Evolutionary conservation across 2,797 vertebrate species (phyloP), one percentile per base, ranked within the genome.

Genomic region (Microchirus variegatus): DNA sequence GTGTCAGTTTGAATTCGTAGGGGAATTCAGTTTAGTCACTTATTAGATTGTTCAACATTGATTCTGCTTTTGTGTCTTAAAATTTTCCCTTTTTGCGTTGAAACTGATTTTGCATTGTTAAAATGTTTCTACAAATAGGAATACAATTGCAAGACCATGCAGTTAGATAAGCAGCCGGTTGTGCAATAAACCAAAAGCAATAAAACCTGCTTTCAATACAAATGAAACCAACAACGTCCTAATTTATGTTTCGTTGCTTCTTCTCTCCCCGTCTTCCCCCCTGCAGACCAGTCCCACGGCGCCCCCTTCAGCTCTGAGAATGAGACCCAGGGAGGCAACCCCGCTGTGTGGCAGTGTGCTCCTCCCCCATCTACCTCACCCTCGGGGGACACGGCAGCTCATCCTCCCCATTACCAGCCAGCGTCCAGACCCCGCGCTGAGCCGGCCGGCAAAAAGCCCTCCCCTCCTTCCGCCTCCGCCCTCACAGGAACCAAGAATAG

Each of bases 301-400:
- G 91, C 91, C 41, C 86, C 89, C 81, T 94, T 94, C 87, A 93
- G 91, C 67, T 79, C 92, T 1, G 95, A 96, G 68, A 94, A 92
- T 84, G 92, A 92, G 64, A 92, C 94, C 62, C 91, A 93, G 47
- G 87, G 86, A 31, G 80, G 88, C 0, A 93, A 94, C 83, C 92
- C 94, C 55, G 93, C 90, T 59, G 93, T 90, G 68, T 95, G 91
- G 94, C 95, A 94, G 67, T 92, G 92, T 87, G 94, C 93, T 78
- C 72, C 85, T 50, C 75, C 86, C 46, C 93, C 94, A 92, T 96
- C 95, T 94, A 95, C 95, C 93, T 96, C 95, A 91, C 94, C 93
- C 81, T 93, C 93, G 71, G 95, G 91, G 77, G 94, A 94, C 87
- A 91, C 90, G 78, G 91, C 90, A 45, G 53, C 71, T 40, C 81